A percentile compares a stretch with the other conserved stretches of the same genome.
Conservation (phyloP, 2,113 vertebrate genomes). For the Neolamprologus tretocephalus region DNA sequence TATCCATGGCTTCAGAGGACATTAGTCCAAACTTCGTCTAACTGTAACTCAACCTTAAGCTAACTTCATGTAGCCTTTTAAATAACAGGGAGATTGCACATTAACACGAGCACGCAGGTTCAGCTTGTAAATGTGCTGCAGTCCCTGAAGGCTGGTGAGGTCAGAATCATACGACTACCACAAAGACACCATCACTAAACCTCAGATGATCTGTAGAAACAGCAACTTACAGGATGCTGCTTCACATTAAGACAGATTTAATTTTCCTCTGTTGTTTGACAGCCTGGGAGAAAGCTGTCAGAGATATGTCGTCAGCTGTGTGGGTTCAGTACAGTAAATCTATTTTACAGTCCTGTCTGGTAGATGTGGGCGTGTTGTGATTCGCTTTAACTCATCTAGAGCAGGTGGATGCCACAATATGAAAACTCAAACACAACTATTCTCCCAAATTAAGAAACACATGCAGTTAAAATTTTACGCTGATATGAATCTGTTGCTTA, state of each 20-base stretch:
- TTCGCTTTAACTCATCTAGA: neutral
- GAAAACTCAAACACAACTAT: neutral
- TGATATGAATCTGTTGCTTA: neutral
- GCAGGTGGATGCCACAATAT: neutral
- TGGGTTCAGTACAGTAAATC: neutral
- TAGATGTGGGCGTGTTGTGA: neutral
- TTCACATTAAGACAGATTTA: neutral
- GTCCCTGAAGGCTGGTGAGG: neutral
- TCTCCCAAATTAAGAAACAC: neutral
- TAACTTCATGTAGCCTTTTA: neutral
- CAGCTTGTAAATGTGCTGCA: neutral
- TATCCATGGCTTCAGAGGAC: rapidly evolving
- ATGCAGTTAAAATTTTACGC: rapidly evolving
- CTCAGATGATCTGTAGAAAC: rapidly evolving
- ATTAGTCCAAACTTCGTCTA: rapidly evolving
- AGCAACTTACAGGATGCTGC: neutral
- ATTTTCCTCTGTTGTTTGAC: neutral
- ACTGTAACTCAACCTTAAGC: neutral
- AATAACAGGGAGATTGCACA: neutral
- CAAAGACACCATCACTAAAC: neutral
- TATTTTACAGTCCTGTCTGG: neutral
- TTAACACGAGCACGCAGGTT: neutral
- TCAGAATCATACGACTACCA: neutral
- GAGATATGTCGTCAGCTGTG: neutral
- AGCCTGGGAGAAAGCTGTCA: neutral